These are phyloP conservation scores for Manis pentadactyla DNA, from an alignment of 2,797 vertebrate species.

Conservation along the genomic window DNA sequence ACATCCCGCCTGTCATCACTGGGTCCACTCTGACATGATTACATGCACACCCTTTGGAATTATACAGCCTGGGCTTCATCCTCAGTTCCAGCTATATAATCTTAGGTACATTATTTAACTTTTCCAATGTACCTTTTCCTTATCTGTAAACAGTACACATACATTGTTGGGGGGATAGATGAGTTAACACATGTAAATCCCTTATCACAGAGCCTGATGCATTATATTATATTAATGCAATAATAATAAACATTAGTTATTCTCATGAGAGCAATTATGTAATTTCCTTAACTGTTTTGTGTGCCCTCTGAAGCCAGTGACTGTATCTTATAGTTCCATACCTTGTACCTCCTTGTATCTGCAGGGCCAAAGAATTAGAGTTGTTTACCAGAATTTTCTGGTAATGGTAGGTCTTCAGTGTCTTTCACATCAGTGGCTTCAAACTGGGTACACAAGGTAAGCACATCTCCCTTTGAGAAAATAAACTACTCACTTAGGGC, in stretches of 20 bases:
- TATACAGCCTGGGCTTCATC: neutral
- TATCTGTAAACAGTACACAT: neutral
- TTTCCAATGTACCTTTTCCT: neutral
- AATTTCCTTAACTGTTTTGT: slow-evolving; percentile 9
- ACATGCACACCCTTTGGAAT: neutral
- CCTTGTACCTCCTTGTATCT: neutral
- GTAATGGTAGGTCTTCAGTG: neutral
- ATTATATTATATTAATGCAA: too few species aligned
- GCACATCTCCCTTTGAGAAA: neutral
- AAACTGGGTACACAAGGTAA: neutral
- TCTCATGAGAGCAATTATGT: neutral
- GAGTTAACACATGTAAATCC: neutral
- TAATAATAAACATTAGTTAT: slow-evolving; percentile 2
- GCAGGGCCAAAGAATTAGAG: neutral
- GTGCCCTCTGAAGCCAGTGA: neutral
- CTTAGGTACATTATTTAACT: neutral
- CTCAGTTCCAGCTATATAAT: neutral
- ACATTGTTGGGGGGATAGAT: neutral
- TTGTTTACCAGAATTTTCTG: neutral
- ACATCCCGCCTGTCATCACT: neutral
- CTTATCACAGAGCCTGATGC: neutral
- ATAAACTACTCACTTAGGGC: neutral
- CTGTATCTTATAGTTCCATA: neutral
- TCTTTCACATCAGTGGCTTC: neutral
- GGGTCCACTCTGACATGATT: neutral